Evolutionary conservation across 2,113 vertebrate genomes (phyloP).

Genomic region (Paraplagusia blochii): DNA sequence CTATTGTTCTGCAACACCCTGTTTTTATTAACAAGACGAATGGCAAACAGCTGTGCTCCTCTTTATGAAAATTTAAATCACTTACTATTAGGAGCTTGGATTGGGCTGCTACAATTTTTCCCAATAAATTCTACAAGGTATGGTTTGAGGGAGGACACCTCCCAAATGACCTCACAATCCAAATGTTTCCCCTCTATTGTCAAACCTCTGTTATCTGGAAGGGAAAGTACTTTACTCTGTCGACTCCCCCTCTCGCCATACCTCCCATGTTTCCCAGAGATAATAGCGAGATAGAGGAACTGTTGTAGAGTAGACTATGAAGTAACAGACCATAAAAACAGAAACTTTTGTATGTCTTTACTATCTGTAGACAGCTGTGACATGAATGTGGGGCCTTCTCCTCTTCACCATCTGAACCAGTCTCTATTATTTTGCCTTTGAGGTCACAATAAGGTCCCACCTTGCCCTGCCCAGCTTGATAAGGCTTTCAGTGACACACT

Average conservation of each 20-base stretch:
- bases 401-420: neutral
- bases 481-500: constrained; percentile 21
- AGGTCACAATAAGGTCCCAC: constrained; percentile 12
- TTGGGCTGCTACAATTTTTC: constrained; percentile 11
- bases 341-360: neutral
- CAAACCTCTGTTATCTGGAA: too few relatives aligned
- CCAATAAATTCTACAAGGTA: constrained; percentile 18
- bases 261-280: neutral
- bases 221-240: too few relatives aligned
- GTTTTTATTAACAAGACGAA: constrained; percentile 26
- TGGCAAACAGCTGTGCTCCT: constrained; percentile 43
- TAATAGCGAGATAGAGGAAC: neutral
- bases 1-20: constrained; percentile 30
- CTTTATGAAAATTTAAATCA: constrained; percentile 19
- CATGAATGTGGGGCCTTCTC: neutral
- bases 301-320: too few relatives aligned
- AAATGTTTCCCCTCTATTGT: neutral
- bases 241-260: too few relatives aligned
- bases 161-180: constrained; percentile 26
- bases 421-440: constrained; percentile 12
- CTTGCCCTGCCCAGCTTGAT: constrained; percentile 12
- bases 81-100: constrained; percentile 26
- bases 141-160: constrained; percentile 16
- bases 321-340: too few relatives aligned
- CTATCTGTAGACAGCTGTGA: neutral